Evolutionary conservation across 92 coral and sea anemone genomes (phyloP).

Genomic region (Phenganax stokvisi): DNA sequence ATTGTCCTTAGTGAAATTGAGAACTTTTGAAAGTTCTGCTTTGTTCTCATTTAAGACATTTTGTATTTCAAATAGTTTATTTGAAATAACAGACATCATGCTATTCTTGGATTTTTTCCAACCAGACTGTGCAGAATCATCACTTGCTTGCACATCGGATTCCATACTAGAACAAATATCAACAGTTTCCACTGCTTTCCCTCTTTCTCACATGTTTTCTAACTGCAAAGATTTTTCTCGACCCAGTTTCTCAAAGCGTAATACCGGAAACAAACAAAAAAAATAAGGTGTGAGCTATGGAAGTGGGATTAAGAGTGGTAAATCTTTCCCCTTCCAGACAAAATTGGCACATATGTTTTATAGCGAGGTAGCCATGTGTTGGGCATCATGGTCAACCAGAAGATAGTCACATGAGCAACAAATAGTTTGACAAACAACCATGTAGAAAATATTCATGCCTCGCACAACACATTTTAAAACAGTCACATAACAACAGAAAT

Average conservation of each 20-base stretch:
- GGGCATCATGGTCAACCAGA: neutral
- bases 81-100: neutral
- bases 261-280: neutral
- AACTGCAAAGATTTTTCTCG: constrained; percentile 22
- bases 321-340: neutral
- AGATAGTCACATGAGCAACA: neutral
- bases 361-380: no score
- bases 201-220: neutral
- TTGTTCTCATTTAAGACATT: neutral
- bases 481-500: no score
- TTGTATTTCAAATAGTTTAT: neutral
- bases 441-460: no score
- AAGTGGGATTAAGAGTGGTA: neutral
- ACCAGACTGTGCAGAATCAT: neutral
- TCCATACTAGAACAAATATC: neutral
- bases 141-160: neutral
- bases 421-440: no score
- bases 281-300: no score
- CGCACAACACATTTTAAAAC: neutral
- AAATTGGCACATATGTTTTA: no score
- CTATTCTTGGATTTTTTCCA: neutral
- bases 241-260: constrained; percentile 25
- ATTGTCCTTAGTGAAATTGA: neutral
- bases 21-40: constrained; percentile 1
- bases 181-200: neutral